A percentile compares a stretch with the other conserved stretches of the same genome.
phyloP scores from a whole-genome alignment of 2,888 invertebrate species.

The Acleris laterana region DNA sequence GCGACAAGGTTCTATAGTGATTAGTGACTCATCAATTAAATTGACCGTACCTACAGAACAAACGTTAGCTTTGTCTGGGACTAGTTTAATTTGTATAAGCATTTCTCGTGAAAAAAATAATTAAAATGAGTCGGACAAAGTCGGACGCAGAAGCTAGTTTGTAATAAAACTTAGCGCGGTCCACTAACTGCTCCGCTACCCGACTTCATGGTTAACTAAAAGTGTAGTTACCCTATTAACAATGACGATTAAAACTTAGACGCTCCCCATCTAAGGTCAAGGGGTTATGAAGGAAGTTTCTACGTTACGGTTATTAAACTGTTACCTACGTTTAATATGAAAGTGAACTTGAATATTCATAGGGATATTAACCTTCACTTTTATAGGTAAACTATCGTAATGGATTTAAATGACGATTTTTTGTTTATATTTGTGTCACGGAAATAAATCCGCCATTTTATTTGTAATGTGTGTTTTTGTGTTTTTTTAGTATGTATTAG shows the following conservation, averaged over 20 bases:
- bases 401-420: neutral
- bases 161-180: neutral
- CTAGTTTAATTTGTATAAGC: too few species aligned
- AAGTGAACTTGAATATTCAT: slow-evolving; percentile 10
- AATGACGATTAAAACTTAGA: slow-evolving; percentile 29
- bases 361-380: neutral
- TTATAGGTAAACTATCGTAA: neutral
- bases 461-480: too few species aligned
- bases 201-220: slow-evolving; percentile 6
- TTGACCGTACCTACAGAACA: too few species aligned
- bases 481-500: too few species aligned
- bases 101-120: too few species aligned
- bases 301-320: slow-evolving; percentile 54
- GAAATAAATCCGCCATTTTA: too few species aligned
- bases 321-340: slow-evolving; percentile 6
- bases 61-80: too few species aligned
- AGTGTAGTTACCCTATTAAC: slow-evolving; percentile 22
- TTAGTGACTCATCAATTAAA: too few species aligned
- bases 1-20: too few species aligned
- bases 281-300: slow-evolving; percentile 30
- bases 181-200: neutral
- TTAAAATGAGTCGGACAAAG: too few species aligned
- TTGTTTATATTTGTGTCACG: too few species aligned
- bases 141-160: too few species aligned
- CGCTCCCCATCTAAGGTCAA: slow-evolving; percentile 28